phyloP scores from a whole-genome alignment of 2,113 vertebrate species.

The Callaeas wilsoni region DNA sequence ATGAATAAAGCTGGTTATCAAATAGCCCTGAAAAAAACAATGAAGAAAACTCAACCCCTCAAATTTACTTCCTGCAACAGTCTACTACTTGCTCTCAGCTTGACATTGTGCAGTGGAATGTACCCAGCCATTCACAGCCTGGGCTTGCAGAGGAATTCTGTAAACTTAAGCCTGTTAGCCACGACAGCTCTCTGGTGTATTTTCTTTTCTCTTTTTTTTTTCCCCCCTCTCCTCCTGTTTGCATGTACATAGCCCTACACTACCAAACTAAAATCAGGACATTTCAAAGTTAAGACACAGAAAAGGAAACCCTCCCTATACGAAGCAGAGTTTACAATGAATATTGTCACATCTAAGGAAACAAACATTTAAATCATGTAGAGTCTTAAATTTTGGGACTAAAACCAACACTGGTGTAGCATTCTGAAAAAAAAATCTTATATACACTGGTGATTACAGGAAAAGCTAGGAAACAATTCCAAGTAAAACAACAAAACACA shows the following conservation, averaged over 20 bases:
- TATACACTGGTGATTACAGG: neutral
- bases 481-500: neutral
- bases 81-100: neutral
- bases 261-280: neutral
- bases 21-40: neutral
- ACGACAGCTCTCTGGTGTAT: fast-evolving
- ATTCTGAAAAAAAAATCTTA: neutral
- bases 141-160: neutral
- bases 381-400: neutral
- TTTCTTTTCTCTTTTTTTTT: neutral
- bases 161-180: neutral
- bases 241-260: neutral
- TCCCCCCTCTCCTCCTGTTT: fast-evolving
- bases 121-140: fast-evolving
- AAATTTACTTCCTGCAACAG: neutral
- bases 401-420: neutral
- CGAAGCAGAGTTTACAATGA: fast-evolving
- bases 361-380: neutral
- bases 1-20: neutral
- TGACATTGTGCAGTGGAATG: neutral
- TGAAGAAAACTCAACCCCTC: neutral
- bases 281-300: neutral
- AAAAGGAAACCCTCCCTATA: neutral
- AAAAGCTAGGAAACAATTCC: neutral
- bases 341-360: neutral